Evolutionary conservation across 2,797 vertebrate species (phyloP).

Genomic region (Anabacerthia variegaticeps): DNA sequence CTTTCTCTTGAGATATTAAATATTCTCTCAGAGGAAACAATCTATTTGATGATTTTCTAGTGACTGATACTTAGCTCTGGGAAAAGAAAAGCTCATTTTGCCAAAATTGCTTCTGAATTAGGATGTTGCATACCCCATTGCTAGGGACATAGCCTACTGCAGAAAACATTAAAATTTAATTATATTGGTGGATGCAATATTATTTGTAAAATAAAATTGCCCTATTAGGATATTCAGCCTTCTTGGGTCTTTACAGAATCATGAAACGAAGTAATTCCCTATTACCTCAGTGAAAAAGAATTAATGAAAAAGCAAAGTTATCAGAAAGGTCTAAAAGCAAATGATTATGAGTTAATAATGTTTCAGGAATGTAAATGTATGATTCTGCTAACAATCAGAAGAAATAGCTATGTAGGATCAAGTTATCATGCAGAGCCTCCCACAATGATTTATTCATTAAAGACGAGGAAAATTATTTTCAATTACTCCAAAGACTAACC

Average conservation of each 20-base stretch:
- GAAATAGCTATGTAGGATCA: constrained; percentile 29
- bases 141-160: background rate
- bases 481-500: constrained; percentile 45
- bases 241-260: constrained; percentile 40
- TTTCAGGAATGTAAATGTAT: constrained; percentile 50
- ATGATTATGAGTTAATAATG: constrained; percentile 58
- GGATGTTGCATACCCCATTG: background rate
- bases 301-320: constrained; percentile 55
- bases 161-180: constrained; percentile 50
- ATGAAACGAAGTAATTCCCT: constrained; percentile 41
- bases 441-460: constrained; percentile 45
- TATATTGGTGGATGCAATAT: background rate
- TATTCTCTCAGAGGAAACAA: background rate
- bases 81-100: constrained; percentile 20
- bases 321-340: constrained; percentile 60
- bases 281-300: constrained; percentile 28
- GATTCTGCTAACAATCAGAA: constrained; percentile 25
- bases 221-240: background rate
- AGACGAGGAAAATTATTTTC: constrained; percentile 50
- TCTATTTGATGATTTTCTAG: background rate
- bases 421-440: constrained; percentile 18
- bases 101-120: constrained; percentile 6
- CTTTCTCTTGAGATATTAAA: background rate
- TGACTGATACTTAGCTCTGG: background rate
- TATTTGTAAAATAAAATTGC: constrained; percentile 43